Conservation (phyloP, 2,888 invertebrate genomes). For the Ormia ochracea region DNA sequence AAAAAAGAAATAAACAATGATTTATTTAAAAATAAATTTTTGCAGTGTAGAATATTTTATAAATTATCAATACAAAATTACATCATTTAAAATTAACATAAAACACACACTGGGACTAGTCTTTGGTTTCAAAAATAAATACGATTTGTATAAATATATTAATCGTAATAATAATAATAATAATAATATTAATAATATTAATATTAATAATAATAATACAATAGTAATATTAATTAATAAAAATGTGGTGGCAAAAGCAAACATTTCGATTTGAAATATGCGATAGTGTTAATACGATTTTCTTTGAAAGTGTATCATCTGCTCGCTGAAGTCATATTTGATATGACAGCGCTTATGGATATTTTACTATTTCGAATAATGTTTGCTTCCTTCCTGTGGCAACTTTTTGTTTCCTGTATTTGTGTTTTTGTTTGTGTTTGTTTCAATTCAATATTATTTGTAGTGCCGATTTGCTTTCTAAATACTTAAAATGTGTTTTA, state of each 20-base stretch:
- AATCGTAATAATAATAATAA: background rate
- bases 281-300: too few relatives aligned
- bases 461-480: conserved; percentile 8
- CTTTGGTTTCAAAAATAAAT: conserved; percentile 71
- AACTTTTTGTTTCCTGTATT: background rate
- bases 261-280: too few relatives aligned
- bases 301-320: too few relatives aligned
- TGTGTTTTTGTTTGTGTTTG: background rate
- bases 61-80: background rate
- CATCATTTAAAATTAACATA: conserved; percentile 7
- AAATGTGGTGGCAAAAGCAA: too few relatives aligned
- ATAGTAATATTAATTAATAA: background rate
- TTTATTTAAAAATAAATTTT: background rate
- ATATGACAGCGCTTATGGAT: background rate
- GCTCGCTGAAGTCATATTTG: background rate
- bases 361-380: background rate
- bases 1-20: conserved; percentile 11
- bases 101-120: conserved; percentile 67
- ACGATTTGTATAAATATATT: conserved; percentile 11
- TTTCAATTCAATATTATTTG: conserved; percentile 21
- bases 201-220: background rate
- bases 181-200: background rate
- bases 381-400: background rate
- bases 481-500: conserved; percentile 41
- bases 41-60: background rate